Base-by-base conservation (phyloP, 1,140 invertebrate genomes). In the Scylla paramamosain region DNA sequence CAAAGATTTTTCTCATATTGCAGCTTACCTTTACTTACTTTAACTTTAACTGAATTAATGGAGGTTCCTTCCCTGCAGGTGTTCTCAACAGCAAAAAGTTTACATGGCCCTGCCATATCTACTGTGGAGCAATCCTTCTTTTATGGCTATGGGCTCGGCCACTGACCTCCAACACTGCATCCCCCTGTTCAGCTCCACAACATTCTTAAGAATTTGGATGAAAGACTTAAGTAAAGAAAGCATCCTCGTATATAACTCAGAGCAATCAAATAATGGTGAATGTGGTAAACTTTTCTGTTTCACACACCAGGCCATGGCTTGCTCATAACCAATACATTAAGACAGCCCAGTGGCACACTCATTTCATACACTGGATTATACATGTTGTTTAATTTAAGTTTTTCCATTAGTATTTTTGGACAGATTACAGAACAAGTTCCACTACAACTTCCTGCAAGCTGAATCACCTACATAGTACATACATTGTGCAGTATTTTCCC, bases 81-180 rank as follows among this genome's bases (percentile, higher is more conserved):
- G 25, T 77, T 77, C 67, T 77, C 67, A 12, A 77, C 67, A 20
- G 20, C 67, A 0, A 77, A 77, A n/a, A 77, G 67, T 77, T 77
- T 77, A 77, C 67, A 77, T 20, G 67, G 16, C 20, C 20, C 20
- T n/a, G 86, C 92, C 86, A 25, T 88, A 52, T 83, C 92, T 2
- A 16, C 29, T 6, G 29, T 25, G 6, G 14, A 88, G 14, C 84
- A 87, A 31, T 86, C 92, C 32, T 93, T 87, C 46, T 93, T 29
- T 83, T 88, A 86, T 52, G 92, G 92, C 14, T 83, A 77, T 48
- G 59, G 59, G 46, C 91, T 10, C 28, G 39, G 83, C 32, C 45
- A 28, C n/a, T 91, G 45, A 91, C n/a, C 12, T 16, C 16, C 46
- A 16, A 29, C 89, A 39, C 39, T 39, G 0, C 45, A 29, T 29